Percentiles rank a stretch among this genome's conserved stretches.
Evolutionary conservation across 64 coral and sea anemone genomes (phyloP).

Genomic region (Actinia equina): DNA sequence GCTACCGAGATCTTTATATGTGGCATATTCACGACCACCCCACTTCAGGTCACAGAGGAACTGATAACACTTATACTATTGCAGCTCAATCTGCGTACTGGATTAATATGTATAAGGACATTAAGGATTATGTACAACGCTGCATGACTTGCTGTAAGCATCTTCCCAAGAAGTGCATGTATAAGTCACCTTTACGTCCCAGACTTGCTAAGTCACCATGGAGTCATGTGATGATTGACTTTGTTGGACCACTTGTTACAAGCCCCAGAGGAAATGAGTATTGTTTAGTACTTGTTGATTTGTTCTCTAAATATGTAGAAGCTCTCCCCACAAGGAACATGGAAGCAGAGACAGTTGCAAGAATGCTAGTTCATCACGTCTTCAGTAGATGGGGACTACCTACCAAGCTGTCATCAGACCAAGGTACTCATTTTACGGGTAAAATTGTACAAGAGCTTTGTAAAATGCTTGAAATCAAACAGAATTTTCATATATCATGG

Average conservation of each 20-base stretch:
- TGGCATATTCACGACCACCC: too few relatives aligned
- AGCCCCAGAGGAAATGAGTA: background rate
- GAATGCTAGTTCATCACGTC: background rate
- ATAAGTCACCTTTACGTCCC: background rate
- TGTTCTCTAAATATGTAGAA: slow-evolving; percentile 4
- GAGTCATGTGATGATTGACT: background rate
- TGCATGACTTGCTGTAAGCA: too few relatives aligned
- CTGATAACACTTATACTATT: too few relatives aligned
- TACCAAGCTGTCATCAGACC: background rate
- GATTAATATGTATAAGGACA: too few relatives aligned
- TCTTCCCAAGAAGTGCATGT: too few relatives aligned
- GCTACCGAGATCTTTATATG: too few relatives aligned
- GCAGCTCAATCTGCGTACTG: too few relatives aligned
- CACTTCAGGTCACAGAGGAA: too few relatives aligned
- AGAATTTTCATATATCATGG: slow-evolving; percentile 11
- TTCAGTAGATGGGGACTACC: slow-evolving; percentile 2
- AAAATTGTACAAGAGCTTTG: slow-evolving; percentile 21
- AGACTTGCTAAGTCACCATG: background rate
- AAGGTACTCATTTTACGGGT: slow-evolving; percentile 7
- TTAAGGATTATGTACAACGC: too few relatives aligned
- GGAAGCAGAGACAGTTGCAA: slow-evolving; percentile 10
- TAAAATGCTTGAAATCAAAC: slow-evolving; percentile 26
- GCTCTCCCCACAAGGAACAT: background rate
- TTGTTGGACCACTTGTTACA: background rate
- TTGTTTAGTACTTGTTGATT: background rate